Percentiles rank a stretch among this genome's conserved stretches.
These are phyloP conservation scores for Peromyscus aztecus DNA, from an alignment of 2,797 vertebrate genomes.

Conservation along the genomic window DNA sequence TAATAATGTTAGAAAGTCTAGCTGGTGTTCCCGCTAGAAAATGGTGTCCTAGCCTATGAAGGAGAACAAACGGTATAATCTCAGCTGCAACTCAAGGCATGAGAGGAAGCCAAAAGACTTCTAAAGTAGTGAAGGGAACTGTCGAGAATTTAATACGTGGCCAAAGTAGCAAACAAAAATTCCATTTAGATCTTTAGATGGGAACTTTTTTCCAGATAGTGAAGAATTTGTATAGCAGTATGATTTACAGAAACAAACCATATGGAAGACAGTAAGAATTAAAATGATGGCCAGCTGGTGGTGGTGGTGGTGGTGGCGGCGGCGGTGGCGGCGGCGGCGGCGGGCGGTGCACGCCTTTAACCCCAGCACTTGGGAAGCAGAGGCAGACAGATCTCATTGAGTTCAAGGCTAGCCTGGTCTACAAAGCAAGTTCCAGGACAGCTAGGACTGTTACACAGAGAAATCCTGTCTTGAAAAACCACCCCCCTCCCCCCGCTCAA, in stretches of 20 bases:
- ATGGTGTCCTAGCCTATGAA: constrained; percentile 60
- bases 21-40: constrained; percentile 43
- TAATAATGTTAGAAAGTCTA: constrained; percentile 55
- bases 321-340: too few relatives aligned
- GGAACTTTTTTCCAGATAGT: constrained; percentile 29
- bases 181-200: constrained; percentile 48
- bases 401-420: too few relatives aligned
- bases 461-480: too few relatives aligned
- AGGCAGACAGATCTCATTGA: too few relatives aligned
- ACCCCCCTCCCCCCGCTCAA: too few relatives aligned
- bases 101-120: constrained; percentile 57
- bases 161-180: constrained; percentile 59
- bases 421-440: too few relatives aligned
- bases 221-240: constrained; percentile 6
- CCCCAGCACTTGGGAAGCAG: too few relatives aligned
- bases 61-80: constrained; percentile 58
- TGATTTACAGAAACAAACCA: constrained; percentile 50
- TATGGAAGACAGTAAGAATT: constrained; percentile 41
- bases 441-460: too few relatives aligned
- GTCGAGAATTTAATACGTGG: constrained; percentile 30
- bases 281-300: not conserved
- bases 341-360: too few relatives aligned
- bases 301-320: too few relatives aligned
- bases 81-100: constrained; percentile 63
- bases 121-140: constrained; percentile 61